Conservation (phyloP, 2,797 vertebrate genomes). For the Artibeus jamaicensis region DNA sequence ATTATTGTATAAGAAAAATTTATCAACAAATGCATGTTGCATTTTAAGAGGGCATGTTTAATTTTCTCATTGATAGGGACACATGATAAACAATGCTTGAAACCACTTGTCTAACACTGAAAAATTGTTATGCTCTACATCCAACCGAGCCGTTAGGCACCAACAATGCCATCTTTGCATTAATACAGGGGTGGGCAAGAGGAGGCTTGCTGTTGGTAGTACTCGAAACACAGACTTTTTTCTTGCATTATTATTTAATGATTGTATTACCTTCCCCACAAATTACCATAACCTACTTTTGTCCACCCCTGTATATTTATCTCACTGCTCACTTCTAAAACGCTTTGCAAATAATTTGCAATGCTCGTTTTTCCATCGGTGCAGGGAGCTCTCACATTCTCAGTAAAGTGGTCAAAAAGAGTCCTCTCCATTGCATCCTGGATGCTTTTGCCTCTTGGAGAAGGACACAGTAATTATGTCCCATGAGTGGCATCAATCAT, state of each 20-base stretch:
- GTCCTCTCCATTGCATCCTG: not conserved
- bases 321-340: slow-evolving; percentile 4
- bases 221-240: not conserved
- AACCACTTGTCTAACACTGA: slow-evolving; percentile 12
- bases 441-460: not conserved
- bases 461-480: not conserved
- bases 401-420: not conserved
- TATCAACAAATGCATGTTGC: not conserved
- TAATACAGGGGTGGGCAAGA: not conserved
- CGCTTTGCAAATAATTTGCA: slow-evolving; percentile 5
- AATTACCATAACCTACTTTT: not conserved
- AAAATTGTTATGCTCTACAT: not conserved
- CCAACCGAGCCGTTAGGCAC: not conserved
- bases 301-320: not conserved
- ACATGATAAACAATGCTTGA: not conserved
- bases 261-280: not conserved
- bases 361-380: not conserved
- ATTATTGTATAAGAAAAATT: not conserved
- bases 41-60: not conserved
- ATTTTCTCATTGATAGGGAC: not conserved
- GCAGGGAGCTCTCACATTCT: not conserved
- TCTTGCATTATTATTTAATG: not conserved
- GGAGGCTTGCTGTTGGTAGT: not conserved
- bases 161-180: not conserved
- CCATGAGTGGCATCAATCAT: not conserved